Conservation (phyloP, 1,140 invertebrate species). For the Carposina sasakii region DNA sequence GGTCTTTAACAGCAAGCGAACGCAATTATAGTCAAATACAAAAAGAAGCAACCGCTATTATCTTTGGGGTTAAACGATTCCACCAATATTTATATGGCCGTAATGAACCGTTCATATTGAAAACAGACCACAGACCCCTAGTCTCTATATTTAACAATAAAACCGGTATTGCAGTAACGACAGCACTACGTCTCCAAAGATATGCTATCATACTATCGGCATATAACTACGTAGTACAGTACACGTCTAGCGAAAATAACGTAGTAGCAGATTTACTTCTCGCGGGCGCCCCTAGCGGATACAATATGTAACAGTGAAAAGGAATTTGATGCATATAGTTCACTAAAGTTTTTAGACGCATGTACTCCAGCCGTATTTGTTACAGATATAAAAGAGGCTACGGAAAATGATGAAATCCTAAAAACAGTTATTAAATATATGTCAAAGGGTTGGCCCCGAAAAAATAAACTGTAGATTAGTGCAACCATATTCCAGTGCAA, state of each 20-base stretch:
- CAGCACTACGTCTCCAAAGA: neutral
- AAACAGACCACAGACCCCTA: neutral
- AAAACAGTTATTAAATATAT: neutral
- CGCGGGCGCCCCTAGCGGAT: neutral
- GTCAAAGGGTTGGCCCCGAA: slow-evolving; percentile 16
- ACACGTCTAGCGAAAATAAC: neutral
- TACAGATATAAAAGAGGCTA: neutral
- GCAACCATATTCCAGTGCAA: slow-evolving; percentile 17
- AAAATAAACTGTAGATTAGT: slow-evolving; percentile 11
- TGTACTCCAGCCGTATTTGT: neutral
- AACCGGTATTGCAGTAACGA: neutral
- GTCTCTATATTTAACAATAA: neutral
- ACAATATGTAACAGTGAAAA: neutral
- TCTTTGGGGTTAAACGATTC: no score
- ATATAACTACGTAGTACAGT: neutral
- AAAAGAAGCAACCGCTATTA: no score
- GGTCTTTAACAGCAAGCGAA: no score
- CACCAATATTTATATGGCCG: neutral
- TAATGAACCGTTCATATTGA: neutral
- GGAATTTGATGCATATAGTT: no score
- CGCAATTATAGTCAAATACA: no score
- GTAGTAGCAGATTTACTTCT: neutral
- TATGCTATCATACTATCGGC: neutral
- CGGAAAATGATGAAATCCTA: neutral
- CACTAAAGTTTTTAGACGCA: neutral